Conservation (phyloP, 2,888 invertebrate species). For the Tenthredo distinguenda region DNA sequence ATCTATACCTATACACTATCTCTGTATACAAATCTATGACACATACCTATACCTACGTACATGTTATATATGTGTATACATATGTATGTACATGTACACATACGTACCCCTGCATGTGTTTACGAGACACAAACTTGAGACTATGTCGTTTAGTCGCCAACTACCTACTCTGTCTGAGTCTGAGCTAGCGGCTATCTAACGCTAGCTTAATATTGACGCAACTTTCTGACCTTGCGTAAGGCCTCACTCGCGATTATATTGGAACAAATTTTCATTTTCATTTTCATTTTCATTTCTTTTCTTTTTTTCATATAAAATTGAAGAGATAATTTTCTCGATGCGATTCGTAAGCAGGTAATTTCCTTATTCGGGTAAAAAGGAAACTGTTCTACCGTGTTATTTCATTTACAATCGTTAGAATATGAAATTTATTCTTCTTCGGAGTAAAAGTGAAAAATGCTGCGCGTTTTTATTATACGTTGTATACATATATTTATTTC, state of each 20-base stretch:
- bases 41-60: not conserved
- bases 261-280: not conserved
- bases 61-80: not conserved
- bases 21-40: not conserved
- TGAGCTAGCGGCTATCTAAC: not conserved
- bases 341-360: too few relatives aligned
- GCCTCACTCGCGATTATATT: not conserved
- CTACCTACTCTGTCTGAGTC: conserved; percentile 2
- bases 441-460: too few relatives aligned
- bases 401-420: not conserved
- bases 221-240: conserved; percentile 61
- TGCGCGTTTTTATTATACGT: too few relatives aligned
- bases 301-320: not conserved
- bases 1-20: not conserved
- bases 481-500: not conserved
- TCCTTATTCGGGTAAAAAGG: too few relatives aligned
- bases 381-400: not conserved
- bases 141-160: conserved; percentile 36
- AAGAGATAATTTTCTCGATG: too few relatives aligned
- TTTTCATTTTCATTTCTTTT: not conserved
- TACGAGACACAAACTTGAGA: conserved; percentile 8
- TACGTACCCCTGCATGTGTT: not conserved
- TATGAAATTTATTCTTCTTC: not conserved
- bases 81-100: not conserved
- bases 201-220: conserved; percentile 58